These are phyloP conservation scores for Ptychadena robeensis DNA, from an alignment of 2,797 vertebrate genomes.

Conservation along the genomic window DNA sequence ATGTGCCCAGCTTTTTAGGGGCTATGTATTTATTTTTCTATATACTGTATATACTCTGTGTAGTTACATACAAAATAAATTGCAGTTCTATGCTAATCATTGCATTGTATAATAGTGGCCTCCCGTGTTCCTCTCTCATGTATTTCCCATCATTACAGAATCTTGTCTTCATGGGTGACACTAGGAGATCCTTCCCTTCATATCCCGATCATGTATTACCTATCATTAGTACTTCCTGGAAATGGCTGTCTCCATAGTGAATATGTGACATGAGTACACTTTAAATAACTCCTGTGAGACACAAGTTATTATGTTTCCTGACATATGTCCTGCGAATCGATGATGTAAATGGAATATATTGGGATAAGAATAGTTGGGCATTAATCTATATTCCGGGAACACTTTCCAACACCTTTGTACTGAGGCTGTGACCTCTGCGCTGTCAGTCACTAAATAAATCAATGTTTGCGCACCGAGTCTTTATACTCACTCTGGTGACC, in stretches of 20 bases:
- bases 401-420: neutral
- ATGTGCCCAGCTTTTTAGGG: too few relatives aligned
- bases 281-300: slow-evolving; percentile 1
- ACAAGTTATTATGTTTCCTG: neutral
- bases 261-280: neutral
- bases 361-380: neutral
- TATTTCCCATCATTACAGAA: neutral
- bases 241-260: neutral
- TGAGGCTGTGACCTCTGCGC: neutral
- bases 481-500: neutral
- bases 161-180: neutral
- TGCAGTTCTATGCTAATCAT: neutral
- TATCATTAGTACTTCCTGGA: slow-evolving; percentile 5
- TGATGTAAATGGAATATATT: neutral
- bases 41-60: too few relatives aligned
- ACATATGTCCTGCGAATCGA: neutral
- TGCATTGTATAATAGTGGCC: neutral
- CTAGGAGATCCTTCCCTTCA: neutral
- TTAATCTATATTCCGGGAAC: slow-evolving; percentile 11
- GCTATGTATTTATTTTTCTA: too few relatives aligned
- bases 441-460: slow-evolving; percentile 6
- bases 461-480: neutral
- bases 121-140: neutral
- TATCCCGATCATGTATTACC: neutral
- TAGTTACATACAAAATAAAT: too few relatives aligned